A percentile compares a stretch with the other conserved stretches of the same genome.
These are phyloP conservation scores for Pandemis heparana DNA, from an alignment of 2,888 invertebrate genomes.

Conservation along the genomic window DNA sequence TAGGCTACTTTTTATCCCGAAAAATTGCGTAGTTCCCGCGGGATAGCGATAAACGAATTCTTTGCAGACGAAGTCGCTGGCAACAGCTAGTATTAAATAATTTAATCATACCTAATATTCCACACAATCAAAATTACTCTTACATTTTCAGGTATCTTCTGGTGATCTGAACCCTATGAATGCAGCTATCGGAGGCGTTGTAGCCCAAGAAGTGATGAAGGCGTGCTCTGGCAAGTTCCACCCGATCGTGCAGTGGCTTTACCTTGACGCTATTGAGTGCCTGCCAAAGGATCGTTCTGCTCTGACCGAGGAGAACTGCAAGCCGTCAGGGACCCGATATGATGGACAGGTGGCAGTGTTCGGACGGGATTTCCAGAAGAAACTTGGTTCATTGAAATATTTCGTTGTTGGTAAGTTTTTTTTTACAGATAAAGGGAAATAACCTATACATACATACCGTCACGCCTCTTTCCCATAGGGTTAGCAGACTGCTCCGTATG, in stretches of 20 bases:
- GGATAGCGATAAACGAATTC: no score
- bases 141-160: conserved; percentile 82
- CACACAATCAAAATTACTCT: background rate
- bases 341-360: conserved; percentile 98
- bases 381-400: conserved; percentile 91
- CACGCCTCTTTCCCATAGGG: no score
- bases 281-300: conserved; percentile 89
- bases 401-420: conserved; percentile 87
- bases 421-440: no score
- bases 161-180: conserved; percentile 96
- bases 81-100: no score
- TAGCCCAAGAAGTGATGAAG: conserved; percentile 99
- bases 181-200: conserved; percentile 97
- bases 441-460: no score
- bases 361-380: conserved; percentile 95
- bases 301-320: conserved; percentile 90
- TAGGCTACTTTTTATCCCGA: no score
- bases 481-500: no score
- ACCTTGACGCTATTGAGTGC: conserved; percentile 98
- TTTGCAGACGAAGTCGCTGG: no score
- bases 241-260: conserved; percentile 97
- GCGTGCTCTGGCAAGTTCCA: conserved; percentile 98
- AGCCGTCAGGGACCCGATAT: conserved; percentile 90
- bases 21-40: no score
- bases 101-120: no score